A percentile compares a stretch with the other conserved stretches of the same genome.
Evolutionary conservation across 1,140 invertebrate genomes (phyloP).

Genomic region (Magallana ariakensis): DNA sequence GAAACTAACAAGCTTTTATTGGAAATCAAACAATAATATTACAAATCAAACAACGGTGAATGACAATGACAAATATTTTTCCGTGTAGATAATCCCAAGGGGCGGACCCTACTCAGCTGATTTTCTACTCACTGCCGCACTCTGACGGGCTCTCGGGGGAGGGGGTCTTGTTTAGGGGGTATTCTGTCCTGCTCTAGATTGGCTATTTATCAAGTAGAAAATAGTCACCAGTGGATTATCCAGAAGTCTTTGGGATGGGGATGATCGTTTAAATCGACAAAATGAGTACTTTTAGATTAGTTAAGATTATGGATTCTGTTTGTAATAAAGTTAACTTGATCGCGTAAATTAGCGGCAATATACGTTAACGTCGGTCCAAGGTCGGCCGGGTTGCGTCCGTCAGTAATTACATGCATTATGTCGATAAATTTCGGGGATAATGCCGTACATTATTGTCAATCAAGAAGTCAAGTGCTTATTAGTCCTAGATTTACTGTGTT

Average conservation of each 20-base stretch:
- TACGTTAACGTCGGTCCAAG: too few species aligned
- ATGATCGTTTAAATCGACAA: background rate
- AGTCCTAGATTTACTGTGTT: too few species aligned
- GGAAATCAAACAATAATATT: constrained; percentile 26
- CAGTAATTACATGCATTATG: too few species aligned
- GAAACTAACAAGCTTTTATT: background rate
- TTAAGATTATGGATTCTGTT: too few species aligned
- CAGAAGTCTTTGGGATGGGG: background rate
- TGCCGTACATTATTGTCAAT: too few species aligned
- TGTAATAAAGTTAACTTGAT: too few species aligned
- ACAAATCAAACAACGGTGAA: background rate
- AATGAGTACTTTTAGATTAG: background rate
- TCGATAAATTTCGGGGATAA: too few species aligned
- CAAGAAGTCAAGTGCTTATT: too few species aligned
- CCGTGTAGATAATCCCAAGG: background rate
- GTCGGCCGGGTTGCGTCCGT: too few species aligned
- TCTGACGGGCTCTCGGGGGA: too few species aligned
- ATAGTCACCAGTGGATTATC: background rate
- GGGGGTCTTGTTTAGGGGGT: background rate
- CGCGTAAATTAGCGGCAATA: too few species aligned
- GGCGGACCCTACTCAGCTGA: background rate
- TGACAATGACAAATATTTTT: background rate
- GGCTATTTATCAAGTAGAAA: background rate
- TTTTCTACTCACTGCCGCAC: background rate
- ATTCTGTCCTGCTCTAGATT: too few species aligned